Percentiles rank a stretch among this genome's conserved stretches.
These are phyloP conservation scores for Xanthorhoe spadicearia DNA, from an alignment of 2,888 invertebrate genomes.

Conservation along the genomic window DNA sequence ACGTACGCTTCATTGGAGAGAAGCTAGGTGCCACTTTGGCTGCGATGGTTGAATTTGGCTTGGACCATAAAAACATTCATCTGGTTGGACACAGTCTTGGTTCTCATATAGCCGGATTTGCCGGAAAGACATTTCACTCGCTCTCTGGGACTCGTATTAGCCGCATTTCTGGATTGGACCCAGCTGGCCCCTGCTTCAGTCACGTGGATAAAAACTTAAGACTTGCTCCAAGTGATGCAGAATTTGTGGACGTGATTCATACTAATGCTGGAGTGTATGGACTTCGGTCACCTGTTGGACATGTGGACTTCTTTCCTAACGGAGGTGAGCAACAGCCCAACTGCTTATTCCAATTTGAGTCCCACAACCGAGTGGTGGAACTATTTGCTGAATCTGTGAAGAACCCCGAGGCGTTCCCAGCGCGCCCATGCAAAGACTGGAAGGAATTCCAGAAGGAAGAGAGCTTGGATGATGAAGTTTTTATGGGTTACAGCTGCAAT, in stretches of 20 bases:
- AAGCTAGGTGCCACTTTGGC: slow-evolving; percentile 64
- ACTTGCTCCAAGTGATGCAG: slow-evolving; percentile 62
- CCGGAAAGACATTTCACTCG: slow-evolving; percentile 62
- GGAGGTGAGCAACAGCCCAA: slow-evolving; percentile 67
- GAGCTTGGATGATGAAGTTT: slow-evolving; percentile 10
- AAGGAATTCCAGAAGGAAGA: slow-evolving; percentile 27
- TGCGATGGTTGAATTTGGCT: slow-evolving; percentile 63
- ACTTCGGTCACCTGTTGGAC: slow-evolving; percentile 60
- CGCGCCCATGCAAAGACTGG: slow-evolving; percentile 23
- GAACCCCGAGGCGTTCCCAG: slow-evolving; percentile 29
- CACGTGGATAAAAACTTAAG: slow-evolving; percentile 54
- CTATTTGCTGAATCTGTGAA: slow-evolving; percentile 37
- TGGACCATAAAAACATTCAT: slow-evolving; percentile 61
- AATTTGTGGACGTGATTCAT: slow-evolving; percentile 71
- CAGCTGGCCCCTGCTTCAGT: slow-evolving; percentile 77
- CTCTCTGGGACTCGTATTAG: slow-evolving; percentile 62
- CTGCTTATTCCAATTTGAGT: slow-evolving; percentile 69
- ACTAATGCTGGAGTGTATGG: slow-evolving; percentile 71
- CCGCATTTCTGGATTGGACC: slow-evolving; percentile 71
- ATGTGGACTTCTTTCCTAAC: slow-evolving; percentile 74
- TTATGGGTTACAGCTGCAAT: slow-evolving; percentile 46
- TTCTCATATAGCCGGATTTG: slow-evolving; percentile 69
- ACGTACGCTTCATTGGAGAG: slow-evolving; percentile 73
- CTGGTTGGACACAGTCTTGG: slow-evolving; percentile 79
- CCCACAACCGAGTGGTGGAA: slow-evolving; percentile 69